A percentile compares a stretch with the other conserved stretches of the same genome.
phyloP scores from a whole-genome alignment of 2,113 vertebrate genomes.

The Coryphaenoides rupestris region DNA sequence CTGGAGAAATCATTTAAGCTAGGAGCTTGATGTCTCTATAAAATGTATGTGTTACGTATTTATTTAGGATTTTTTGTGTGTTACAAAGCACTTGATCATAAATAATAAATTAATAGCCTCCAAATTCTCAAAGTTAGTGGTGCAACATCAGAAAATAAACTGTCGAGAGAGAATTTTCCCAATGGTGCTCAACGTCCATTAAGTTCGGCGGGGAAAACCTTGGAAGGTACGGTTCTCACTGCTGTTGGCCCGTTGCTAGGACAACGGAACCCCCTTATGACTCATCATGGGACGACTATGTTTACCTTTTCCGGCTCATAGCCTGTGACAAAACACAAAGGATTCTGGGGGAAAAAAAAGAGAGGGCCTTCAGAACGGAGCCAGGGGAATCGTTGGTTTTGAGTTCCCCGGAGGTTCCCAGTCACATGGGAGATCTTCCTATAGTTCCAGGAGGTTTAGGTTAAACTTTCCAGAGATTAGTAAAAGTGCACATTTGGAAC shows the following conservation, averaged over 20 bases:
- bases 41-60: not conserved
- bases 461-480: too few relatives aligned
- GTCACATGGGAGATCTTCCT: too few relatives aligned
- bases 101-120: not conserved
- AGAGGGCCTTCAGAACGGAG: not conserved
- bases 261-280: constrained; percentile 38
- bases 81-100: not conserved
- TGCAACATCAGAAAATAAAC: too few relatives aligned
- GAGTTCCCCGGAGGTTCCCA: too few relatives aligned
- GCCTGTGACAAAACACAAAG: constrained; percentile 50
- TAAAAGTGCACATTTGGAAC: too few relatives aligned
- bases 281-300: constrained; percentile 40
- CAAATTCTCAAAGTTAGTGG: too few relatives aligned
- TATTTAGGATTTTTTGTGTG: not conserved
- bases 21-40: not conserved
- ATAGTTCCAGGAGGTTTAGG: too few relatives aligned
- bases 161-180: too few relatives aligned
- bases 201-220: too few relatives aligned
- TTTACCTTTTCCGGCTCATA: constrained; percentile 46
- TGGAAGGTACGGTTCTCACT: not conserved
- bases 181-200: too few relatives aligned
- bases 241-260: constrained; percentile 28
- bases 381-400: too few relatives aligned
- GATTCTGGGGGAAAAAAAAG: constrained; percentile 43
- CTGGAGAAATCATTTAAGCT: not conserved